Evolutionary conservation across 2,888 invertebrate genomes (phyloP).

Genomic region (Netelia virgata): DNA sequence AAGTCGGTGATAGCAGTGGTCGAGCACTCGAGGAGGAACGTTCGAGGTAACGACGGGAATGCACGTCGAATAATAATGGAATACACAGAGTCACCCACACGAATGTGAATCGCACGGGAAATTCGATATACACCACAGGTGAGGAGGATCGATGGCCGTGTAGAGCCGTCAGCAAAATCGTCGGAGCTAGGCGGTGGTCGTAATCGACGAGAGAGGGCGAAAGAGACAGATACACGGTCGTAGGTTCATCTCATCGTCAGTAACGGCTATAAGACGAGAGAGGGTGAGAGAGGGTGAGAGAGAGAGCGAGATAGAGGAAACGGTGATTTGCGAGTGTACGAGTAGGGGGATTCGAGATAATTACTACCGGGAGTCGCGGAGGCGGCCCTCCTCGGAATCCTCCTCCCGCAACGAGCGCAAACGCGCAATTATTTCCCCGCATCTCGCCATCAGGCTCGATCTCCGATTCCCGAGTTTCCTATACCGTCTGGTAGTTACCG

Average conservation of each 20-base stretch:
- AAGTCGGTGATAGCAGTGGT: constrained; percentile 23
- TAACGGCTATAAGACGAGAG: constrained; percentile 31
- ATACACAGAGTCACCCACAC: no score
- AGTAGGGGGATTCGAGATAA: constrained; percentile 80
- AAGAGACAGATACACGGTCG: constrained; percentile 46
- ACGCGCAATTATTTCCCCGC: constrained; percentile 83
- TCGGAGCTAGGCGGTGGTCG: constrained; percentile 44
- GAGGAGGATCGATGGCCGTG: constrained; percentile 29
- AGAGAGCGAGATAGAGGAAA: constrained; percentile 64
- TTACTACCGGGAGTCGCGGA: constrained; percentile 85
- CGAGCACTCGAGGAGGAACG: background rate
- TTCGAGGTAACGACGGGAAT: background rate
- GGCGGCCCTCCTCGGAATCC: constrained; percentile 81
- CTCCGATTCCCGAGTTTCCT: constrained; percentile 80
- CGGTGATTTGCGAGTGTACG: constrained; percentile 54
- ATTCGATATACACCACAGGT: constrained; percentile 1
- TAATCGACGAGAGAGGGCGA: constrained; percentile 51
- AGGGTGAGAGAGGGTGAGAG: constrained; percentile 57
- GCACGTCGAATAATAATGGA: constrained; percentile 80
- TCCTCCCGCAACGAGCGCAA: constrained; percentile 83
- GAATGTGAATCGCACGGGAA: background rate
- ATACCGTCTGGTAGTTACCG: constrained; percentile 34
- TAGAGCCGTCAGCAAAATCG: constrained; percentile 46
- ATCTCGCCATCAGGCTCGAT: constrained; percentile 79
- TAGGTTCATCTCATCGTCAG: background rate